Conservation (phyloP, 2,113 vertebrate genomes). For the Carassius carassius region DNA sequence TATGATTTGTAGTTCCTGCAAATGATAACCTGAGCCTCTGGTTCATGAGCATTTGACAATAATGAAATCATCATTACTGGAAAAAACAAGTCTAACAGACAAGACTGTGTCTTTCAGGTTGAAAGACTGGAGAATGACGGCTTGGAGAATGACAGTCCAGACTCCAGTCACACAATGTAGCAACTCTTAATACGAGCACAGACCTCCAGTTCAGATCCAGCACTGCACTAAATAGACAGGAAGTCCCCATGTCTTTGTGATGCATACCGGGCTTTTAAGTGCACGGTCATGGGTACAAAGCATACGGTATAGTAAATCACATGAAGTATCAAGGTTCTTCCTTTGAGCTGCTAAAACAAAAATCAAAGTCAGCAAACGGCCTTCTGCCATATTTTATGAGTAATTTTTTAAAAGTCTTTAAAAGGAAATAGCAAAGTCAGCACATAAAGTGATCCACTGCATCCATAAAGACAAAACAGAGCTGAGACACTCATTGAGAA, state of each 20-base stretch:
- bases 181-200: neutral
- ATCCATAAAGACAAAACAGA: neutral
- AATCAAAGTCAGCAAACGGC: conserved; percentile 10
- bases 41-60: neutral
- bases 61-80: conserved; percentile 3
- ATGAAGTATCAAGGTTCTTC: conserved; percentile 1
- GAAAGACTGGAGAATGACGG: too few species aligned
- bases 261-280: neutral
- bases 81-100: neutral
- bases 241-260: neutral
- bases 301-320: neutral
- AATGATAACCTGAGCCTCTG: neutral
- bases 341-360: conserved; percentile 5
- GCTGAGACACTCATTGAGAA: neutral
- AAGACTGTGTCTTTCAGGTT: neutral
- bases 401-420: neutral
- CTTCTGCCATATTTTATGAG: neutral
- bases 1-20: conserved; percentile 22
- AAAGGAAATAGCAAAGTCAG: neutral
- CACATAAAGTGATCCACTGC: neutral
- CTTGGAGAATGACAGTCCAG: neutral
- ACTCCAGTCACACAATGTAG: conserved; percentile 14
- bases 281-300: neutral
- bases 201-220: neutral
- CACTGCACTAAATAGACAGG: neutral